Conservation (phyloP, 2,888 invertebrate species). For the Rhogogaster chlorosoma region DNA sequence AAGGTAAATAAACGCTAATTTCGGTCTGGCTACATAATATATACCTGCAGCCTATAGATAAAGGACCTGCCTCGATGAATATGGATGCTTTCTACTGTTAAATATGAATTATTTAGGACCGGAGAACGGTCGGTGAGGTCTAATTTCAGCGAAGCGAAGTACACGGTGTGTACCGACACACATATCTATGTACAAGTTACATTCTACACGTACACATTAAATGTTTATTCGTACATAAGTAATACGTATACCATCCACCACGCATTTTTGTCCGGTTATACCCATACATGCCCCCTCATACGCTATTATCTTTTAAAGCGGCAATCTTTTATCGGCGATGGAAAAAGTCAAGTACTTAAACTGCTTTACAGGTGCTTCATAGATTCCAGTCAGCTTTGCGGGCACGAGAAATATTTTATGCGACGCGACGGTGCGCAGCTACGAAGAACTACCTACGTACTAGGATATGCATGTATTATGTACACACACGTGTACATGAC, state of each 20-base stretch:
- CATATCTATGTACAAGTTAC: neutral
- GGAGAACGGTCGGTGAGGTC: slow-evolving; percentile 12
- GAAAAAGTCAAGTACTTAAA: slow-evolving; percentile 42
- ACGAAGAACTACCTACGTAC: slow-evolving; percentile 14
- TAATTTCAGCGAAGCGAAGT: slow-evolving; percentile 18
- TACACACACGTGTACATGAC: neutral
- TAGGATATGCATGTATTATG: neutral
- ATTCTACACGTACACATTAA: neutral
- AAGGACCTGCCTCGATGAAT: slow-evolving; percentile 30
- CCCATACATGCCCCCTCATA: neutral
- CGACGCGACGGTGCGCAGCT: slow-evolving; percentile 26
- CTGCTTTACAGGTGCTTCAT: slow-evolving; percentile 47
- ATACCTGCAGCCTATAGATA: slow-evolving; percentile 29
- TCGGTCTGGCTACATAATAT: slow-evolving; percentile 20
- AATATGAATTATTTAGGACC: slow-evolving; percentile 47
- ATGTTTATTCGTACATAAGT: neutral
- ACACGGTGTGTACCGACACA: slow-evolving; percentile 3
- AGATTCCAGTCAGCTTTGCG: slow-evolving; percentile 5
- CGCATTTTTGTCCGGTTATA: neutral
- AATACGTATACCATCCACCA: no score
- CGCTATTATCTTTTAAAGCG: neutral
- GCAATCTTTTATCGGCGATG: slow-evolving; percentile 32
- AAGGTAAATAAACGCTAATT: slow-evolving; percentile 44
- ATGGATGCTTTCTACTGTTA: slow-evolving; percentile 35
- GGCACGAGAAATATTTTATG: slow-evolving; percentile 40